phyloP scores from a whole-genome alignment of 2,888 invertebrate species.

The Drosophila eohydei region DNA sequence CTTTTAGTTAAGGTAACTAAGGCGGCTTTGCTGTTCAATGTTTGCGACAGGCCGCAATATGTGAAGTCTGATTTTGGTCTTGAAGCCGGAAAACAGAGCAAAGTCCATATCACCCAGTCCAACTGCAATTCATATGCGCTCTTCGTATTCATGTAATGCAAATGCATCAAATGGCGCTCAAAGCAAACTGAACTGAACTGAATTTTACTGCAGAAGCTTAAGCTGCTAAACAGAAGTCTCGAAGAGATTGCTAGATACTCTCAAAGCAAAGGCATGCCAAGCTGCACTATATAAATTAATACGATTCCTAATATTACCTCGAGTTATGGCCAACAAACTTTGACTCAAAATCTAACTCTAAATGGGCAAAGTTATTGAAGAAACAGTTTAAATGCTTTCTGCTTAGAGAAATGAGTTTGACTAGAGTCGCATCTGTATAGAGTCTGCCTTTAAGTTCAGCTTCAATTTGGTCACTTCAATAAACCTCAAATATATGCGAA shows the following conservation, averaged over 20 bases:
- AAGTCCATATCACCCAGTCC: neutral
- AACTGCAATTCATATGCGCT: neutral
- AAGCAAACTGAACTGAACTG: neutral
- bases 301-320: neutral
- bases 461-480: neutral
- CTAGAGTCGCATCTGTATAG: too few species aligned
- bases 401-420: too few species aligned
- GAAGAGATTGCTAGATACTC: neutral
- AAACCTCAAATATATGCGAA: neutral
- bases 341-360: neutral
- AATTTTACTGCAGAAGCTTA: neutral
- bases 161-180: neutral
- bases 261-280: neutral
- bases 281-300: neutral
- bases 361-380: neutral
- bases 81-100: neutral
- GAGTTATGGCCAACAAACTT: neutral
- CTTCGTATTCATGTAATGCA: neutral
- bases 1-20: conserved; percentile 11
- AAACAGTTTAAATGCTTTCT: neutral
- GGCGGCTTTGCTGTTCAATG: conserved; percentile 1
- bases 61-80: neutral
- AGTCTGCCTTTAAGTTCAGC: neutral
- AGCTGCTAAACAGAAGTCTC: neutral
- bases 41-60: conserved; percentile 1